Evolutionary conservation across 2,797 vertebrate genomes (phyloP).

Genomic region (Crenuchus spilurus): DNA sequence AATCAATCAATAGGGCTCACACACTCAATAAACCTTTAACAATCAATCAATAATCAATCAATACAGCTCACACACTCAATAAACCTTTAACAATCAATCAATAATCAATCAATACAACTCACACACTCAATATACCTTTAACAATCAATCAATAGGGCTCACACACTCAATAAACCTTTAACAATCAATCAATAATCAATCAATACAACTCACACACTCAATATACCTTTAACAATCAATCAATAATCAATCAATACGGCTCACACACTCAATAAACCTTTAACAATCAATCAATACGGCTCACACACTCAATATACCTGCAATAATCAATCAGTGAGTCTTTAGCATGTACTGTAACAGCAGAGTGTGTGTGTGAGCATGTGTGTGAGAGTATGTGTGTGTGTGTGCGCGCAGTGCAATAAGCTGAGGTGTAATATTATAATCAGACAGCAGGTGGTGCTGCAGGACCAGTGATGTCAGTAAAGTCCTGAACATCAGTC

Average conservation of each 20-base stretch:
- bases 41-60: background rate
- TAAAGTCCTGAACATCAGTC: too few species aligned
- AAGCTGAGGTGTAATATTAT: background rate
- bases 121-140: background rate
- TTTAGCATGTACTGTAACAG: too few species aligned
- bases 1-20: background rate
- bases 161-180: constrained; percentile 95
- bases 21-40: background rate
- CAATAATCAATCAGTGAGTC: too few species aligned
- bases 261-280: background rate
- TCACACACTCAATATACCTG: background rate
- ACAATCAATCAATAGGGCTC: constrained; percentile 62
- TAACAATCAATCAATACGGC: background rate
- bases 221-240: background rate
- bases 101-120: background rate
- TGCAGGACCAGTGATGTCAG: background rate
- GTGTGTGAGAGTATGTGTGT: too few species aligned
- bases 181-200: constrained; percentile 16
- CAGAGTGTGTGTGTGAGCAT: too few species aligned
- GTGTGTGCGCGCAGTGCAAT: too few species aligned
- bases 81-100: constrained; percentile 76
- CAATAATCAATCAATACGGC: background rate
- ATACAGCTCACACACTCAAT: constrained; percentile 99
- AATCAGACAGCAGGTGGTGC: background rate
- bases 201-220: background rate